phyloP scores from a whole-genome alignment of 2,113 vertebrate species.

The Anhinga anhinga region DNA sequence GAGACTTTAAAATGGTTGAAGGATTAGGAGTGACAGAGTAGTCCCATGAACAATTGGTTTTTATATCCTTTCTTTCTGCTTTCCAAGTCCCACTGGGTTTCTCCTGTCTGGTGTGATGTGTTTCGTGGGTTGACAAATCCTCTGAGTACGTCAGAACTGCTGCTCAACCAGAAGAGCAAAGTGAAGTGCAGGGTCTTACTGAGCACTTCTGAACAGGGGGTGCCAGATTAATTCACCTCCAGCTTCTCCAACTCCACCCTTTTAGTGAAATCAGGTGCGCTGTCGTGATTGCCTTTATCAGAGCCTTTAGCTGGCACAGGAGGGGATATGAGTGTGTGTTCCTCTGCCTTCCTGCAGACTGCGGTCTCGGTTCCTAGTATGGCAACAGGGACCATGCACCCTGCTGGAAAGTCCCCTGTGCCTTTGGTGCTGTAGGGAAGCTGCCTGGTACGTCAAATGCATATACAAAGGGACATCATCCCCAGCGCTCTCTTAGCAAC shows the following conservation, averaged over 20 bases:
- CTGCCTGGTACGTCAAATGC: rapidly evolving
- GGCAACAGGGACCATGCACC: not conserved
- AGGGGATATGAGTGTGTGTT: rapidly evolving
- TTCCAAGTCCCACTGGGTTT: not conserved
- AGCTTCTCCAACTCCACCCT: not conserved
- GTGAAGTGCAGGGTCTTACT: not conserved
- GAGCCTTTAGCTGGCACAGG: rapidly evolving
- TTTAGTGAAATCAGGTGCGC: not conserved
- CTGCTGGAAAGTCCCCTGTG: not conserved
- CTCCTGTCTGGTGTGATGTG: not conserved
- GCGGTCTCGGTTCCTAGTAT: rapidly evolving
- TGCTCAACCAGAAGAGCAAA: not conserved
- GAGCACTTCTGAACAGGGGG: not conserved
- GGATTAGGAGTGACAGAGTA: not conserved
- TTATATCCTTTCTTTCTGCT: not conserved
- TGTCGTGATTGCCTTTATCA: not conserved
- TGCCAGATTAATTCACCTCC: not conserved
- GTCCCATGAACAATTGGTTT: not conserved
- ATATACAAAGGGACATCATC: not conserved
- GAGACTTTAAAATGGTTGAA: not conserved
- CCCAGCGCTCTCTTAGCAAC: rapidly evolving
- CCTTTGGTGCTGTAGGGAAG: rapidly evolving
- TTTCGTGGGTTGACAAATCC: not conserved
- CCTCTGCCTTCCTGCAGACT: not conserved
- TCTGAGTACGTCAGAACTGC: not conserved